Evolutionary conservation across 1,140 invertebrate genomes (phyloP), one percentile per base, ranked within the genome.

Genomic region (Elymnias hypermnestra): DNA sequence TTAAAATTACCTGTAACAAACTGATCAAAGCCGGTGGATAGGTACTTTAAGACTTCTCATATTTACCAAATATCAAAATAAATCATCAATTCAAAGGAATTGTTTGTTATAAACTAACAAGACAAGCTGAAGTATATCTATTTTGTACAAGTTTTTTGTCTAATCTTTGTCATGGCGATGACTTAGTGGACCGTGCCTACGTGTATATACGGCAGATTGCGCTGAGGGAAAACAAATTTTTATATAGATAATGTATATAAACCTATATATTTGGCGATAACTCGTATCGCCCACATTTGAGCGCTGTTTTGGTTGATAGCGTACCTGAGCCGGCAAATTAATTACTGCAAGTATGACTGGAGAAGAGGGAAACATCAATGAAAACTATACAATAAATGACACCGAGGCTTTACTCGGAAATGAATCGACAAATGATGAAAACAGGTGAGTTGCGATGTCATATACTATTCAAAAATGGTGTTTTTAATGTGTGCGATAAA

Each of bases 221-320:
- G 26, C 7, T 29, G 5, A 33, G n/a, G 14, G 5, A 9, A 33
- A 33, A 33, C 13, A 29, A 12, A 29, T 12, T 2, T 15, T 15
- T 8, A 7, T 15, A 33, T 33, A 15, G 29, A 33, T 15, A 33
- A 6, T 33, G 14, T 15, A 33, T 15, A 5, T 33, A 33, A 15
- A 33, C 29, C 10, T 33, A 15, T 33, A 33, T 33, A 33, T 10
- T 15, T 15, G 29, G 14, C 10, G 29, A 33, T 15, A 33, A 33
- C 13, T 33, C 14, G 14, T 33, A 33, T 33, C 29, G 3, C 14
- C 13, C 9, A 13, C 29, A 8, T 33, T 10, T 15, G 12, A 4
- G 4, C 5, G 9, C 0, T 33, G 1, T 15, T 12, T 15, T 33
- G 14, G 15, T 33, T 8, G 13, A 15, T 7, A 33, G 7, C 29